Conservation (phyloP, 2,797 vertebrate genomes). For the Heterohyrax brucei region DNA sequence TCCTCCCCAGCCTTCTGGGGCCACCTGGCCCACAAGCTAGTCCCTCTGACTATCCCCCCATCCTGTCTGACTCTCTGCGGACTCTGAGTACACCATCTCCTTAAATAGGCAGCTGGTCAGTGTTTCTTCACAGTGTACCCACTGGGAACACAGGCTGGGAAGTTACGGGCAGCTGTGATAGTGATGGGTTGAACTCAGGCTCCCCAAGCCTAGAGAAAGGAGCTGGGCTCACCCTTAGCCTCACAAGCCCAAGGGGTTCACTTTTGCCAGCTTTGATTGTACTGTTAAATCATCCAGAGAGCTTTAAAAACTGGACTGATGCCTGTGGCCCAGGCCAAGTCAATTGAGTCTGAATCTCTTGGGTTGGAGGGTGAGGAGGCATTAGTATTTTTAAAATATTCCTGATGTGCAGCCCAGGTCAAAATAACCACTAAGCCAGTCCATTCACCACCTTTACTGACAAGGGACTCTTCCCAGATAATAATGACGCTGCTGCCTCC, state of each 20-base stretch:
- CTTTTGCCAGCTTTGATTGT: background rate
- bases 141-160: background rate
- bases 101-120: constrained; percentile 71
- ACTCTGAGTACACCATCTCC: constrained; percentile 16
- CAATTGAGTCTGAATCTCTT: constrained; percentile 13
- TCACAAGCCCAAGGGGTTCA: background rate
- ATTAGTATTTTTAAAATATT: background rate
- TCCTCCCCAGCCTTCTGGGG: background rate
- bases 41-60: background rate
- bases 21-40: constrained; percentile 58
- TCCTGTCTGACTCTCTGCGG: constrained; percentile 35
- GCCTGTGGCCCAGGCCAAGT: background rate
- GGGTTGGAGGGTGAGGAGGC: background rate
- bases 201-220: background rate
- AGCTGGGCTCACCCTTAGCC: background rate
- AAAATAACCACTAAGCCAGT: background rate
- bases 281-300: background rate
- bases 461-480: background rate
- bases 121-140: background rate
- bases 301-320: background rate
- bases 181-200: background rate
- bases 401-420: background rate
- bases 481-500: background rate
- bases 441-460: background rate
- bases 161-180: background rate